These are phyloP conservation scores for Sylvicapra grimmia DNA, from an alignment of 2,113 vertebrate species.

Conservation along the genomic window DNA sequence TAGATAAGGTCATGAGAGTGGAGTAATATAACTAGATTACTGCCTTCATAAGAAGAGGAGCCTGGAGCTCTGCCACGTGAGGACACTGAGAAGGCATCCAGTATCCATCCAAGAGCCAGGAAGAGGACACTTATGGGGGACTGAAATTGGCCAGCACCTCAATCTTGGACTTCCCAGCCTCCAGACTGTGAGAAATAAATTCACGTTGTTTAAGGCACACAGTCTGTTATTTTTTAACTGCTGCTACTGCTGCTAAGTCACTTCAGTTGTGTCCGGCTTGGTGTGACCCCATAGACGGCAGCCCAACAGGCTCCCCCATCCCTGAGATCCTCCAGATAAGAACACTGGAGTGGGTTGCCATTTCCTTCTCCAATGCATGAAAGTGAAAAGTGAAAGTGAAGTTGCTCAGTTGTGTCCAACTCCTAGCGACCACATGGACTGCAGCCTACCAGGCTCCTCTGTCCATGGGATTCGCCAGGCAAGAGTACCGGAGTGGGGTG, in stretches of 20 bases:
- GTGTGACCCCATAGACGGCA: too few species aligned
- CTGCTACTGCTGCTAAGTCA: too few species aligned
- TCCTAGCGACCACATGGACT: background rate
- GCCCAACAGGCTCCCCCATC: rapidly evolving
- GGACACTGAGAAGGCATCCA: background rate
- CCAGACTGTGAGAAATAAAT: background rate
- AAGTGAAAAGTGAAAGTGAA: background rate
- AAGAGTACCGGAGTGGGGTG: background rate
- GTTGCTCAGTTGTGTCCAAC: background rate
- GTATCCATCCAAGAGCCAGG: background rate
- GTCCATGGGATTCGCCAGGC: background rate
- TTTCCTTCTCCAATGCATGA: background rate
- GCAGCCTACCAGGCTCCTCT: too few species aligned
- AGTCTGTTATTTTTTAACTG: background rate
- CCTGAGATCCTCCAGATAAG: too few species aligned
- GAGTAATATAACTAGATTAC: background rate
- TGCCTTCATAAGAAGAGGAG: background rate
- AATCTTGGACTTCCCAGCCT: background rate
- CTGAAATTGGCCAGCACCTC: background rate
- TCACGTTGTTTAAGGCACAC: background rate
- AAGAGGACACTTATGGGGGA: too few species aligned
- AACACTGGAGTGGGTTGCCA: background rate
- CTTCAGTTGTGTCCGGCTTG: too few species aligned
- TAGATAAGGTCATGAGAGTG: background rate
- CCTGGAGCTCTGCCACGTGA: background rate